A percentile compares a stretch with the other conserved stretches of the same genome.
phyloP scores from a whole-genome alignment of 2,797 vertebrate species.

The Perodicticus potto region DNA sequence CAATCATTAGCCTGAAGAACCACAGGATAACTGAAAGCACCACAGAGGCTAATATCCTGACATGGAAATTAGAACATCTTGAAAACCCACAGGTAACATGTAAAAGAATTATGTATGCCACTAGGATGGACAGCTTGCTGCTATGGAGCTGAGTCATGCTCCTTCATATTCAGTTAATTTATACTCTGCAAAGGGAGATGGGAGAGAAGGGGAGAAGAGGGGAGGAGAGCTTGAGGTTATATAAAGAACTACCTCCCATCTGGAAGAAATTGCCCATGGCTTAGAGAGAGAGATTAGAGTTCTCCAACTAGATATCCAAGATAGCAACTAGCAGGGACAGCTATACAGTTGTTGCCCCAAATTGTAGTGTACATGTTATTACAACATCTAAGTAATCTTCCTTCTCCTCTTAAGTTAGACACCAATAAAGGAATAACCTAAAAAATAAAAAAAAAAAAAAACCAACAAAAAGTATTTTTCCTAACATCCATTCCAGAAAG shows the following conservation, averaged over 20 bases:
- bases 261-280: slow-evolving; percentile 24
- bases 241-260: slow-evolving; percentile 1
- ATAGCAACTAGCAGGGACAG: not conserved
- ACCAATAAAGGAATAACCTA: slow-evolving; percentile 34
- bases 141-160: not conserved
- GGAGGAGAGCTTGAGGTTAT: not conserved
- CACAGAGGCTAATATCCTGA: slow-evolving; percentile 49
- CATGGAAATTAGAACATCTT: slow-evolving; percentile 68
- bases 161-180: not conserved
- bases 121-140: slow-evolving; percentile 23
- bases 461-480: not conserved
- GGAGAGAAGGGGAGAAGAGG: not conserved
- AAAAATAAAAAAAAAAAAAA: slow-evolving; percentile 13
- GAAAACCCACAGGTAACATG: slow-evolving; percentile 72
- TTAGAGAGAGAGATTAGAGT: not conserved
- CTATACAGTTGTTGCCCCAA: not conserved
- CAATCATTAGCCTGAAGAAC: slow-evolving; percentile 71
- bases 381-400: slow-evolving; percentile 19
- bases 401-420: slow-evolving; percentile 28
- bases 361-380: not conserved
- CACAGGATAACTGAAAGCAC: slow-evolving; percentile 46
- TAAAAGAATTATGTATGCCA: slow-evolving; percentile 42
- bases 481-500: not conserved
- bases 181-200: not conserved
- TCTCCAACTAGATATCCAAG: not conserved